Evolutionary conservation across 2,113 vertebrate genomes (phyloP).

Genomic region (Rhizomys pruinosus): DNA sequence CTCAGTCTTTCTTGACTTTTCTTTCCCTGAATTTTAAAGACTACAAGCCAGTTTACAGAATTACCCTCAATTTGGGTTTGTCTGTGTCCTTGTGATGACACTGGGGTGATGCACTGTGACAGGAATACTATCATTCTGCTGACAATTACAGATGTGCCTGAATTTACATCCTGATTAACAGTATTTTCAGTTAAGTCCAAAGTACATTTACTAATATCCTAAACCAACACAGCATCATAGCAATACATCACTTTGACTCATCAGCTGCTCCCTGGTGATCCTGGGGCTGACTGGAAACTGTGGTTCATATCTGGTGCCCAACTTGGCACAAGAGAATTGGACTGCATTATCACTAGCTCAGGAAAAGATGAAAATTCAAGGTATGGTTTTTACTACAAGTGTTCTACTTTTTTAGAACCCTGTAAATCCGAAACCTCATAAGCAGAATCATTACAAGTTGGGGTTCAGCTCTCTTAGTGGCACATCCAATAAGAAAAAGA

Average conservation of each 20-base stretch:
- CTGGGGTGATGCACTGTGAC: not conserved
- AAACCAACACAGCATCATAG: not conserved
- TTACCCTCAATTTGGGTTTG: not conserved
- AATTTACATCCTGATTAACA: not conserved
- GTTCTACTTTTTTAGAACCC: not conserved
- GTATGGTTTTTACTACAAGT: not conserved
- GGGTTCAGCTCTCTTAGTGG: not conserved
- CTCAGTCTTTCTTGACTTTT: not conserved
- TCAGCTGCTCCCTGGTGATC: not conserved
- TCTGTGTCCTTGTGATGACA: conserved; percentile 16
- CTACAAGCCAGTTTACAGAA: not conserved
- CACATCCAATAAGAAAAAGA: not conserved
- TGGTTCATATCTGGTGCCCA: not conserved
- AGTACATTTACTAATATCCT: not conserved
- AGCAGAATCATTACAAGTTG: not conserved
- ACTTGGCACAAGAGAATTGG: not conserved
- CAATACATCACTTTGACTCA: not conserved
- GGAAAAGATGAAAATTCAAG: not conserved
- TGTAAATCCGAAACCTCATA: not conserved
- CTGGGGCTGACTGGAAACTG: not conserved
- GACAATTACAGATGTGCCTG: not conserved
- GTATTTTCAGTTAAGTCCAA: not conserved
- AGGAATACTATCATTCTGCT: conserved; percentile 18
- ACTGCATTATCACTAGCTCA: not conserved
- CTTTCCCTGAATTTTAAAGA: conserved; percentile 3